A percentile compares a stretch with the other conserved stretches of the same genome.
Conservation (phyloP, 2,797 vertebrate species). For the Trachops cirrhosus region DNA sequence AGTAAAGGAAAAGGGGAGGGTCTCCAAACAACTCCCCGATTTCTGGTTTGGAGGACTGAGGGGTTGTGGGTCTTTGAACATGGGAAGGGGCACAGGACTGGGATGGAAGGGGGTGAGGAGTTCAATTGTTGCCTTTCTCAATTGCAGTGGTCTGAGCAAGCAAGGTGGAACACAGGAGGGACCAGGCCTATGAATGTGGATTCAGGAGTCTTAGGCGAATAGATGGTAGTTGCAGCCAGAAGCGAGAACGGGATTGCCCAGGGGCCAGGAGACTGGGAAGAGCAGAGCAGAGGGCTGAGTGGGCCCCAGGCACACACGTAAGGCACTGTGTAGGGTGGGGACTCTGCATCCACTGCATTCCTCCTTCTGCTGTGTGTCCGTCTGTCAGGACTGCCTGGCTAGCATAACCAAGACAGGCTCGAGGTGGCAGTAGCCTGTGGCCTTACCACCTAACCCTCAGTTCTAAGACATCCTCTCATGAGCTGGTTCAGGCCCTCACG, state of each 20-base stretch:
- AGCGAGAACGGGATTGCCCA: too few species aligned
- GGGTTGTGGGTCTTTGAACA: background rate
- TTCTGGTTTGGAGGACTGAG: background rate
- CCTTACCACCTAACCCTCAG: background rate
- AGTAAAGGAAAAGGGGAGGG: background rate
- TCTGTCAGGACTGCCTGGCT: background rate
- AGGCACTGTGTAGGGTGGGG: accelerated
- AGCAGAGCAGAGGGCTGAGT: background rate
- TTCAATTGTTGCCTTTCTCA: background rate
- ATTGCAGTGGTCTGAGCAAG: background rate
- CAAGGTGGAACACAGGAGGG: background rate
- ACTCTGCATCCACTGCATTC: background rate
- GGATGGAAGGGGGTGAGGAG: background rate
- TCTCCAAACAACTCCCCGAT: background rate
- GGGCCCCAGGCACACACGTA: too few species aligned
- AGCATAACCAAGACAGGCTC: background rate
- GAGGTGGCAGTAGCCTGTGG: background rate
- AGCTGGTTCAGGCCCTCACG: background rate
- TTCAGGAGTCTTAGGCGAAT: background rate
- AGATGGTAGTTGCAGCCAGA: background rate
- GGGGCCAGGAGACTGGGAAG: background rate
- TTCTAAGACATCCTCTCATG: background rate
- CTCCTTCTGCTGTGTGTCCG: background rate
- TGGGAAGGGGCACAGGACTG: background rate
- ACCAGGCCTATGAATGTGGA: too few species aligned